Percentiles rank a stretch among this genome's conserved stretches.
These are phyloP conservation scores for Lytechinus variegatus DNA, from an alignment of 35 echinoderm and acorn worm genomes.

Conservation along the genomic window DNA sequence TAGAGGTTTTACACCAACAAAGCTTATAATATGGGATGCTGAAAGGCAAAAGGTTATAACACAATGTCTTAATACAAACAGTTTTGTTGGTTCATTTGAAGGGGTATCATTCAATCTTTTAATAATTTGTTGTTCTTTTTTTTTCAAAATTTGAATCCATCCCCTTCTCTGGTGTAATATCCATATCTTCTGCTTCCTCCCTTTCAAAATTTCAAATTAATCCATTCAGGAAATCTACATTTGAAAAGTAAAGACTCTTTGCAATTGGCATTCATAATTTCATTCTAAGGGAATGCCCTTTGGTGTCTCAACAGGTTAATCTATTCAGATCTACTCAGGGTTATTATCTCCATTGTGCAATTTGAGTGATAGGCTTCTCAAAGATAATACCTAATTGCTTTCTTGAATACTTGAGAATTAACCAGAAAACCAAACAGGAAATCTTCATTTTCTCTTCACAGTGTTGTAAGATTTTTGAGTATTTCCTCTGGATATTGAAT, in stretches of 20 bases:
- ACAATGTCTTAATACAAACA: not conserved
- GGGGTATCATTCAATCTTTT: not conserved
- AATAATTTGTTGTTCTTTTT: too few relatives aligned
- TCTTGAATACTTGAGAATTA: not conserved
- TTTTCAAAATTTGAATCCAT: not conserved
- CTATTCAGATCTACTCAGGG: not conserved
- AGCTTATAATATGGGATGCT: not conserved
- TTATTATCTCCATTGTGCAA: not conserved
- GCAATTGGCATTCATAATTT: not conserved
- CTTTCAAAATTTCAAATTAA: not conserved
- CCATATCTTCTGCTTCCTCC: not conserved
- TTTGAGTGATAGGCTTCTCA: not conserved
- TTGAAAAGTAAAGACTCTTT: too few relatives aligned
- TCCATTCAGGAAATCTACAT: not conserved
- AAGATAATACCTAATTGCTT: not conserved
- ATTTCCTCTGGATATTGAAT: too few relatives aligned
- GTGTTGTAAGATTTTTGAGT: too few relatives aligned
- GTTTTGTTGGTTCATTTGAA: not conserved
- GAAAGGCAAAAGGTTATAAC: not conserved
- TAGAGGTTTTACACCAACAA: not conserved
- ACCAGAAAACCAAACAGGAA: not conserved
- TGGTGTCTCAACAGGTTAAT: not conserved
- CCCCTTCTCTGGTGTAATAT: not conserved
- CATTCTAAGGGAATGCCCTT: not conserved
- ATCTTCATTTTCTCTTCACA: not conserved